Percentiles rank a stretch among this genome's conserved stretches.
These are phyloP conservation scores for Anniella stebbinsi DNA, from an alignment of 2,797 vertebrate genomes.

Conservation along the genomic window DNA sequence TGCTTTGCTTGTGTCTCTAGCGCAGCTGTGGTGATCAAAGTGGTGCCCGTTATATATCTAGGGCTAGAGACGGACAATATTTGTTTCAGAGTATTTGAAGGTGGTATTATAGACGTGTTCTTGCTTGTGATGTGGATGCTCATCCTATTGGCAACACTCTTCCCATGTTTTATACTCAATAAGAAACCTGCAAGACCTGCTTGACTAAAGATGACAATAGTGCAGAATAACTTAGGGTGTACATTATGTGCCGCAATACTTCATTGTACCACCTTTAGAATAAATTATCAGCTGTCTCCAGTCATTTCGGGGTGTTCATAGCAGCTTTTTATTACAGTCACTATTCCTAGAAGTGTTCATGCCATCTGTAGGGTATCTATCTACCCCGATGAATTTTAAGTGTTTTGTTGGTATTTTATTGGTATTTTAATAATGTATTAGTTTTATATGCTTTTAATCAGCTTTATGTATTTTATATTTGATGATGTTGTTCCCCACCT, in stretches of 20 bases:
- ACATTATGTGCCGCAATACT: neutral
- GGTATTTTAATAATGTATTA: no score
- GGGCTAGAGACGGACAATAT: neutral
- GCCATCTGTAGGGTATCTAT: neutral
- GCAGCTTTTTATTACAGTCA: neutral
- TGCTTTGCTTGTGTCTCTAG: neutral
- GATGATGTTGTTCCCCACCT: no score
- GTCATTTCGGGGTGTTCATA: neutral
- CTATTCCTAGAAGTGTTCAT: neutral
- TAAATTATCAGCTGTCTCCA: neutral
- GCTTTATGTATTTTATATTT: no score
- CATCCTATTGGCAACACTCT: neutral
- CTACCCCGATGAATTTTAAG: no score
- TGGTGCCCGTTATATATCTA: slow-evolving; percentile 17
- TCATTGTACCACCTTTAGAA: neutral
- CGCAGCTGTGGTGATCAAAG: neutral
- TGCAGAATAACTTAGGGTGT: neutral
- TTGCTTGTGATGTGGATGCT: neutral
- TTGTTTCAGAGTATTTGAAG: neutral
- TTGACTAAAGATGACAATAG: neutral
- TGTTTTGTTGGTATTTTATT: no score
- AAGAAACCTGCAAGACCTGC: neutral
- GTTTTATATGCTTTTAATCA: no score
- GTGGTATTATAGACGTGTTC: neutral
- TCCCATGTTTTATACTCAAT: neutral